phyloP scores from a whole-genome alignment of 2,888 invertebrate genomes.

The Tetragonisca angustula region DNA sequence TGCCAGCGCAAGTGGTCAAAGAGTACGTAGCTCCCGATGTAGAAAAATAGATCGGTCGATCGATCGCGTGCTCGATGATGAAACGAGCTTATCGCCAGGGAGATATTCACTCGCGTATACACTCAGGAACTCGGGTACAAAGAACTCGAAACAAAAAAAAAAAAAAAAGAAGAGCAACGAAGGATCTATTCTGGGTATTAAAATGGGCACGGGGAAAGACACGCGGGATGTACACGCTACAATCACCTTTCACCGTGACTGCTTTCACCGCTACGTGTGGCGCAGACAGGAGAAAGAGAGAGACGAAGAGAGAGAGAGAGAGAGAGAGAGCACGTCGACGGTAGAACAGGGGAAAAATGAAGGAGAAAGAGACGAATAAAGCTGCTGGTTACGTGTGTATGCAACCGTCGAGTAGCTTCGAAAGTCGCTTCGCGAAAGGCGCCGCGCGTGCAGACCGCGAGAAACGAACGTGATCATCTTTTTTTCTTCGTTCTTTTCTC shows the following conservation, averaged over 20 bases:
- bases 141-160: background rate
- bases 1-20: too few species aligned
- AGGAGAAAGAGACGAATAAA: constrained; percentile 37
- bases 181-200: constrained; percentile 29
- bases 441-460: constrained; percentile 56
- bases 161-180: background rate
- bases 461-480: constrained; percentile 60
- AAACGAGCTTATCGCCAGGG: too few species aligned
- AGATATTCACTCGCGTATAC: too few species aligned
- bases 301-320: background rate
- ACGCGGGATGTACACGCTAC: constrained; percentile 51
- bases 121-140: too few species aligned
- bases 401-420: constrained; percentile 54
- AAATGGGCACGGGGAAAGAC: constrained; percentile 44
- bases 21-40: background rate
- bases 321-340: too few species aligned
- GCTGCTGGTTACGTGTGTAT: constrained; percentile 51
- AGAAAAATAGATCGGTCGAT: constrained; percentile 18
- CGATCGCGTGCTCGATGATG: constrained; percentile 6
- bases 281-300: background rate
- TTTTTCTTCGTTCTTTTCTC: constrained; percentile 24
- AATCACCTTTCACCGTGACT: constrained; percentile 62
- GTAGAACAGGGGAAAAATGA: background rate
- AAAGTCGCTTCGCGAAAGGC: constrained; percentile 65
- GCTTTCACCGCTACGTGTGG: too few species aligned